Percentiles rank a stretch among this genome's conserved stretches.
Evolutionary conservation across 2,888 invertebrate genomes (phyloP).

Genomic region (Ametastegia equiseti): DNA sequence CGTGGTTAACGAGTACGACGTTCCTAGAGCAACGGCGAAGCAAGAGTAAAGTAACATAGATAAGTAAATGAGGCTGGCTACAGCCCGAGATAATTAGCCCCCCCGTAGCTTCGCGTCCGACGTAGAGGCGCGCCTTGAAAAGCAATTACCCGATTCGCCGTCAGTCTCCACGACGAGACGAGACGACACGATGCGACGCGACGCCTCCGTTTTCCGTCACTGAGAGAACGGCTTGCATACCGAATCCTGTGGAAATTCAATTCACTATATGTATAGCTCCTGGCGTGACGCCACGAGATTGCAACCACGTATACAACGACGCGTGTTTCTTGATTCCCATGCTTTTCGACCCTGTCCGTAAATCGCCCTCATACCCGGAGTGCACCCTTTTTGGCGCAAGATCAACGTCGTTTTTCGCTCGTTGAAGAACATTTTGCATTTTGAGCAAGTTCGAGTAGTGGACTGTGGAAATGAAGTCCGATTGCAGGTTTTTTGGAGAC

Average conservation of each 20-base stretch:
- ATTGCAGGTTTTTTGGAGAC: no score
- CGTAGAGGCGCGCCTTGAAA: constrained; percentile 4
- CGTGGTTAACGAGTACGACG: constrained; percentile 2
- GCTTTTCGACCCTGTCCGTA: background rate
- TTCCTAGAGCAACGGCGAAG: background rate
- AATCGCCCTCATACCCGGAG: background rate
- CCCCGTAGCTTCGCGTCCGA: constrained; percentile 10
- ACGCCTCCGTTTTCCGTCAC: background rate
- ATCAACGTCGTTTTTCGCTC: background rate
- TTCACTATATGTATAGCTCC: constrained; percentile 9
- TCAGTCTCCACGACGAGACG: constrained; percentile 6
- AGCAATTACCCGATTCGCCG: constrained; percentile 24
- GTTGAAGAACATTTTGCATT: background rate
- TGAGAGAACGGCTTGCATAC: constrained; percentile 3
- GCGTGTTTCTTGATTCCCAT: background rate
- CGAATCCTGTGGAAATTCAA: background rate
- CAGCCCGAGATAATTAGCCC: constrained; percentile 27
- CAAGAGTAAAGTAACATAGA: background rate
- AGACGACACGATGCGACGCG: constrained; percentile 1
- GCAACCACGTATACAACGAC: constrained; percentile 2
- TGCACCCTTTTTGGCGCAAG: background rate
- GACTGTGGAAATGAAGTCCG: background rate
- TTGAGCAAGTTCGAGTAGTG: background rate
- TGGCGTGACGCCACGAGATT: constrained; percentile 27
- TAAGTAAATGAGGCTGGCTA: constrained; percentile 32